These are phyloP conservation scores for Heliconius eleuchia DNA, from an alignment of 1,140 invertebrate species.

Conservation along the genomic window DNA sequence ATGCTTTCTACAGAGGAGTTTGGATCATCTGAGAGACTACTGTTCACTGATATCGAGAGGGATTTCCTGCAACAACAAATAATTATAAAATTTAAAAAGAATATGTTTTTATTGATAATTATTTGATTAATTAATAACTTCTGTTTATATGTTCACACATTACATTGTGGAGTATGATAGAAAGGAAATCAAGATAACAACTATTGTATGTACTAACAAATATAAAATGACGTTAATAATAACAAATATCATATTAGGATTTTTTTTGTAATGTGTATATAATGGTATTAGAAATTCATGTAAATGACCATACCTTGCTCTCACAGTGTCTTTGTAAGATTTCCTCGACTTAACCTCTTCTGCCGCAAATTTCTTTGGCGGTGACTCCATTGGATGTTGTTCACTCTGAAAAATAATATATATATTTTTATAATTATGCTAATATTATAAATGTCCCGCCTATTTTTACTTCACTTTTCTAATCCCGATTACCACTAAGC, in stretches of 20 bases:
- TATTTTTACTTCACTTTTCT: too few relatives aligned
- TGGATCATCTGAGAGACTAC: conserved; percentile 70
- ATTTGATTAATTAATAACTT: not conserved
- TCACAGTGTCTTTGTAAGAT: conserved; percentile 65
- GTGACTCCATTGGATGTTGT: conserved; percentile 52
- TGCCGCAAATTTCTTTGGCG: conserved; percentile 61
- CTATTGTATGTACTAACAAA: too few relatives aligned
- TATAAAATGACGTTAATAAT: too few relatives aligned
- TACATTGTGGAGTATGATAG: too few relatives aligned
- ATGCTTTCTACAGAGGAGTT: conserved; percentile 74
- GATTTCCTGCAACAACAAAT: conserved; percentile 53
- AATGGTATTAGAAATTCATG: not conserved
- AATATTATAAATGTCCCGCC: not conserved
- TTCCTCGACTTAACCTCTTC: conserved; percentile 54
- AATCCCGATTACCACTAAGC: too few relatives aligned
- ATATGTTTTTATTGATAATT: not conserved
- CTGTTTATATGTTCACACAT: too few relatives aligned
- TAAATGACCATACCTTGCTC: conserved; percentile 52
- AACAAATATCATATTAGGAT: too few relatives aligned
- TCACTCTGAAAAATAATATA: conserved; percentile 42
- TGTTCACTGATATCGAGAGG: conserved; percentile 68
- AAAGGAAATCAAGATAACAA: too few relatives aligned
- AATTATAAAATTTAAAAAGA: not conserved
- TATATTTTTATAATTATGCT: not conserved
- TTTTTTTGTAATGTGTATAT: too few relatives aligned